These are phyloP conservation scores for Dioctria linearis DNA, from an alignment of 2,888 invertebrate genomes.

Conservation along the genomic window DNA sequence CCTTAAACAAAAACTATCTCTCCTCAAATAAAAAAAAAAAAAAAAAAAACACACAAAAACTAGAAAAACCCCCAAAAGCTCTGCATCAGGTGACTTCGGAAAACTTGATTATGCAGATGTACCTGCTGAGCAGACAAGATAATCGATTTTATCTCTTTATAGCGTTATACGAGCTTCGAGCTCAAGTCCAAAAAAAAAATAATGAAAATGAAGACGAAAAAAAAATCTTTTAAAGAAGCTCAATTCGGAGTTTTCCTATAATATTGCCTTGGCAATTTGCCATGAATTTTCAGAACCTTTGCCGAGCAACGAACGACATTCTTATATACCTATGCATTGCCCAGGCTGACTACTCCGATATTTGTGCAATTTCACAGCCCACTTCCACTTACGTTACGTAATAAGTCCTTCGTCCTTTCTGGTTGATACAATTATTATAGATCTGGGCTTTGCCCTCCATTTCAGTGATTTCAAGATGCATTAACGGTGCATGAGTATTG, in stretches of 20 bases:
- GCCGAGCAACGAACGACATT: slow-evolving; percentile 20
- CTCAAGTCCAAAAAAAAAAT: slow-evolving; percentile 21
- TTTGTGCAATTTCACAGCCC: slow-evolving; percentile 48
- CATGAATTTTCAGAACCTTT: not conserved
- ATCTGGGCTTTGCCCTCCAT: slow-evolving; percentile 1
- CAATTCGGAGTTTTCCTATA: slow-evolving; percentile 32
- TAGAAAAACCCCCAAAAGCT: slow-evolving; percentile 10
- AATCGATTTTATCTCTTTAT: slow-evolving; percentile 43
- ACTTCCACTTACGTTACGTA: slow-evolving; percentile 42
- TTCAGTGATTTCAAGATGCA: slow-evolving; percentile 15
- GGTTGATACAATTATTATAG: not conserved
- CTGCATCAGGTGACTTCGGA: slow-evolving; percentile 30
- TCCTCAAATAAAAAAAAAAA: not conserved
- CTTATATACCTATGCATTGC: slow-evolving; percentile 49
- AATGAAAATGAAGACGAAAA: slow-evolving; percentile 18
- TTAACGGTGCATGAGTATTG: slow-evolving; percentile 5
- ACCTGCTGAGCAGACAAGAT: slow-evolving; percentile 45
- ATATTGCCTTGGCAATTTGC: slow-evolving; percentile 33
- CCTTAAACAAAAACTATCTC: no score
- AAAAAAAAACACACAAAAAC: not conserved
- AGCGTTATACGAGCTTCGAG: slow-evolving; percentile 7
- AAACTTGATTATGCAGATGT: slow-evolving; percentile 48
- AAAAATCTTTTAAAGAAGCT: slow-evolving; percentile 28
- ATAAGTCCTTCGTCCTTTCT: slow-evolving; percentile 22
- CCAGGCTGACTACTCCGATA: slow-evolving; percentile 2